Conservation (phyloP, 2,797 vertebrate genomes). For the Sebastes hubbsi region DNA sequence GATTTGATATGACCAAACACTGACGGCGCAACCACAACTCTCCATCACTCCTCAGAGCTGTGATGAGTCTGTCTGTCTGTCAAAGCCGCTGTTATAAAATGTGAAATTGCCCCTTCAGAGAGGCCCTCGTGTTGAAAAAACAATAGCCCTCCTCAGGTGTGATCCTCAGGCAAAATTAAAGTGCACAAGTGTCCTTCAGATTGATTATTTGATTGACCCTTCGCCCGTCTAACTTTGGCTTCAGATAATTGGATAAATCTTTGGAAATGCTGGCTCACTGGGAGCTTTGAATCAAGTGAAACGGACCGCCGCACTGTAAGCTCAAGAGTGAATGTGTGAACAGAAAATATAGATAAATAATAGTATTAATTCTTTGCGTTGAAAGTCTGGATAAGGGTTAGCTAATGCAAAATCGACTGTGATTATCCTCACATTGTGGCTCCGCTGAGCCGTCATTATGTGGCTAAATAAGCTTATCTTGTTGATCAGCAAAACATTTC, state of each 20-base stretch:
- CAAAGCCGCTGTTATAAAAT: conserved; percentile 45
- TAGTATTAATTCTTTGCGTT: not conserved
- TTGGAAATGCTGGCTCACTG: not conserved
- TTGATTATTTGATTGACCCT: conserved; percentile 72
- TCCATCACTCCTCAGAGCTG: conserved; percentile 16
- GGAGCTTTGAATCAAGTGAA: conserved; percentile 1
- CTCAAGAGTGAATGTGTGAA: not conserved
- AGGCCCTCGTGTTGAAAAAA: conserved; percentile 33
- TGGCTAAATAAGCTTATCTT: conserved; percentile 12
- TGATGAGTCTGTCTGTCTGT: conserved; percentile 34
- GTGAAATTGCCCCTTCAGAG: conserved; percentile 39
- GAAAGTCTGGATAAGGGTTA: not conserved
- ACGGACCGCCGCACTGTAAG: conserved; percentile 4
- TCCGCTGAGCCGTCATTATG: conserved; percentile 10
- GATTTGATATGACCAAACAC: not conserved
- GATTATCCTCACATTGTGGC: not conserved
- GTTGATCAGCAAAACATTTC: conserved; percentile 20
- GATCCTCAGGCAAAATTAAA: conserved; percentile 46
- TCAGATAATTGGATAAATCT: conserved; percentile 50
- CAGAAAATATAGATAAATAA: not conserved
- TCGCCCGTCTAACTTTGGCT: conserved; percentile 37
- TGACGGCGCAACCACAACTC: not conserved
- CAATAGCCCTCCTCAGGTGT: conserved; percentile 53
- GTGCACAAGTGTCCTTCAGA: conserved; percentile 46
- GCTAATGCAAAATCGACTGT: not conserved